Evolutionary conservation across 2,888 invertebrate species (phyloP).

Genomic region (Callyntrura sp.): DNA sequence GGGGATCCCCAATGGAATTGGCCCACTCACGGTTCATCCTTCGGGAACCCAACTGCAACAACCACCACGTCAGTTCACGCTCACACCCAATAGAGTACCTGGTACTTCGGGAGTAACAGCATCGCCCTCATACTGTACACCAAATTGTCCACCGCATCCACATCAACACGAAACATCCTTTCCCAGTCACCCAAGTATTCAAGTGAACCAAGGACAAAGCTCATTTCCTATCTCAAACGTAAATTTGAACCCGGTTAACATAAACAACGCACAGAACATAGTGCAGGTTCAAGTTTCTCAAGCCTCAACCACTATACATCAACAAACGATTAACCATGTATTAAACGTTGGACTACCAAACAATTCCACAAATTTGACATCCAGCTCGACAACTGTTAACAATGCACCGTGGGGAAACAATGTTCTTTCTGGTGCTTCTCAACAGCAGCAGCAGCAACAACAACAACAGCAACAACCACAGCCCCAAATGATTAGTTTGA

Average conservation of each 20-base stretch:
- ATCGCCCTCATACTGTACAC: slow-evolving; percentile 70
- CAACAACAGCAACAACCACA: slow-evolving; percentile 53
- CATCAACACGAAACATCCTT: slow-evolving; percentile 73
- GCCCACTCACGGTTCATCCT: slow-evolving; percentile 71
- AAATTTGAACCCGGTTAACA: slow-evolving; percentile 73
- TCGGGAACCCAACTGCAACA: slow-evolving; percentile 69
- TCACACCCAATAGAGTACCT: slow-evolving; percentile 75
- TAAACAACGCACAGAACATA: slow-evolving; percentile 77
- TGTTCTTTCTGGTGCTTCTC: slow-evolving; percentile 15
- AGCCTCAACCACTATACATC: slow-evolving; percentile 76
- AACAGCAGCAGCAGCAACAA: too few species aligned
- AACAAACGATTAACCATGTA: slow-evolving; percentile 80
- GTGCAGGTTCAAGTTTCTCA: slow-evolving; percentile 81
- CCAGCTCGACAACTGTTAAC: slow-evolving; percentile 36
- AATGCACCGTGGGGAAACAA: slow-evolving; percentile 50
- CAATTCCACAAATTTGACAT: slow-evolving; percentile 39
- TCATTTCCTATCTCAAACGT: slow-evolving; percentile 72
- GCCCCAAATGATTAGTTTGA: slow-evolving; percentile 81
- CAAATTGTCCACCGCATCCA: slow-evolving; percentile 73
- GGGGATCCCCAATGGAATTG: slow-evolving; percentile 72
- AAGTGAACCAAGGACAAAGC: slow-evolving; percentile 72
- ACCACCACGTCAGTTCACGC: slow-evolving; percentile 72
- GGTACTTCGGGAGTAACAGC: background rate
- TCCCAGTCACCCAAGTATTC: slow-evolving; percentile 61
- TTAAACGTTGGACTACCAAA: slow-evolving; percentile 75